Evolutionary conservation across 2,888 invertebrate species (phyloP), one percentile per base, ranked within the genome.

Genomic region (Desoria tigrina): DNA sequence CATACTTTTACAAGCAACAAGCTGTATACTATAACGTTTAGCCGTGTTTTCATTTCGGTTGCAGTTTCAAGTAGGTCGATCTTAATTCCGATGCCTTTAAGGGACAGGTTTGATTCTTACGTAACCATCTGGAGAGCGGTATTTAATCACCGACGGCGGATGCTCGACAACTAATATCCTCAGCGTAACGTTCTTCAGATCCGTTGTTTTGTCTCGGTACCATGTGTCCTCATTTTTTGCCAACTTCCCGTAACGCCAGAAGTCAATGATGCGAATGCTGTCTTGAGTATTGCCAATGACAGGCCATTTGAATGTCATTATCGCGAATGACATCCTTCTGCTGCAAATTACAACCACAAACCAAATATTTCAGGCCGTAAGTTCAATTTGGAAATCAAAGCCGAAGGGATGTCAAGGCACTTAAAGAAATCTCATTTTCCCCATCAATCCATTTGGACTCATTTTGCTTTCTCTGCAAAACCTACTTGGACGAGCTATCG

Each of bases 71-170:
- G n/a, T n/a, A n/a, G n/a, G n/a, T n/a, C n/a, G n/a, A n/a, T n/a
- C n/a, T n/a, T n/a, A n/a, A n/a, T n/a, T n/a, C n/a, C n/a, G n/a
- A n/a, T n/a, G n/a, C n/a, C n/a, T n/a, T n/a, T n/a, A n/a, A n/a
- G n/a, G n/a, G 39, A 16, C 9, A 39, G 39, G 16, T 11, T 39
- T 9, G 9, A 16, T 21, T 26, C 49, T 56, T 56, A 69, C 72
- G 23, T 61, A 32, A 24, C 68, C 73, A 42, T 72, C 64, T 11
- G 42, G 16, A n/a, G 55, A 61, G 11, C 50, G 59, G 51, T 69
- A 73, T 61, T 73, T 74, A 23, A 74, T 74, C 0, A 76, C 74
- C 1, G 74, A 74, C 3, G 76, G 76, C 18, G 76, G 76, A 66
- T 76, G 76, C 51, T 76, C 72, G 4, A 69, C 66, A 0, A 74